phyloP scores from a whole-genome alignment of 2,888 invertebrate species.

The Volucella inanis region DNA sequence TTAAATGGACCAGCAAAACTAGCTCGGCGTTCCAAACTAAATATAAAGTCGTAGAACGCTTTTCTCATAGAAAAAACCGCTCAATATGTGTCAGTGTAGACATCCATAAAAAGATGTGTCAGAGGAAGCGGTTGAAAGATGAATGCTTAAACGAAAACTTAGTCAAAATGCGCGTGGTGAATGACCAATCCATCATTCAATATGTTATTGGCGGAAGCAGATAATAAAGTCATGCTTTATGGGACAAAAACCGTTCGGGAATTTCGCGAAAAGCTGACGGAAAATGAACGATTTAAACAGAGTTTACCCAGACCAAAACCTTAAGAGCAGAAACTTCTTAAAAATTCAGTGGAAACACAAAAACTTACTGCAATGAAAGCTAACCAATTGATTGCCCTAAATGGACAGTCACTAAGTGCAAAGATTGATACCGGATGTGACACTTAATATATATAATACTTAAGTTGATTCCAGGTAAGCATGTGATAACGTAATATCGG shows the following conservation, averaged over 20 bases:
- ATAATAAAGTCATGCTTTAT: background rate
- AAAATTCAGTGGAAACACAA: background rate
- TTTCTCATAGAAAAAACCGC: background rate
- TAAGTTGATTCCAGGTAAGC: background rate
- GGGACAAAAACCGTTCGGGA: background rate
- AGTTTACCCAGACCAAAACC: background rate
- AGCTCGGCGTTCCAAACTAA: background rate
- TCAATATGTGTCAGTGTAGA: no score
- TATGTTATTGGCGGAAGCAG: background rate
- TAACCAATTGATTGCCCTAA: background rate
- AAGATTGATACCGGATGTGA: conserved; percentile 4
- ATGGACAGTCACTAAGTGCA: background rate
- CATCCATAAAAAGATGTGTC: no score
- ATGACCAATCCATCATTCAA: background rate
- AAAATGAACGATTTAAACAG: background rate
- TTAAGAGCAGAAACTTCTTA: background rate
- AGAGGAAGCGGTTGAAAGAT: no score
- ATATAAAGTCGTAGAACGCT: background rate
- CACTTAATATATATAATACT: no score
- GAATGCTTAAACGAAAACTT: no score
- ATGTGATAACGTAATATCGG: background rate
- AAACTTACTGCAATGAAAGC: background rate
- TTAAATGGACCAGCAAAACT: no score
- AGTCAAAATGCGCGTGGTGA: background rate
- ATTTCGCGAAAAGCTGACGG: background rate